Conservation (phyloP, 1,140 invertebrate genomes). For the Lerema accius region DNA sequence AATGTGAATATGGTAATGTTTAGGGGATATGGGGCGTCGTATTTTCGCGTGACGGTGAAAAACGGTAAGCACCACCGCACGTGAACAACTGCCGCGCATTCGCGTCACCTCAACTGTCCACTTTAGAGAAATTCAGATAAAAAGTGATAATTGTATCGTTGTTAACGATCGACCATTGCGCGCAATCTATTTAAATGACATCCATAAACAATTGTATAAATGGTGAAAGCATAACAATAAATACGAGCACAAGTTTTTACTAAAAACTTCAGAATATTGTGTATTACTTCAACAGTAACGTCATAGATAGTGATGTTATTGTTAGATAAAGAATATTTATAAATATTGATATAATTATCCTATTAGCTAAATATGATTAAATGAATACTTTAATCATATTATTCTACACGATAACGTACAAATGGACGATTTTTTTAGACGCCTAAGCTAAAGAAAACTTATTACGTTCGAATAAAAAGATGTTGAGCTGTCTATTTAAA, state of each 20-base stretch:
- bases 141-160: constrained; percentile 56
- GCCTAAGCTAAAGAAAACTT: too few relatives aligned
- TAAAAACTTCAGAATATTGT: too few relatives aligned
- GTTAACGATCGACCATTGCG: constrained; percentile 52
- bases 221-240: constrained; percentile 32
- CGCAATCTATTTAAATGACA: constrained; percentile 51
- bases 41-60: constrained; percentile 55
- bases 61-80: constrained; percentile 38
- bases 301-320: too few relatives aligned
- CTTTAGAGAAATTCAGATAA: constrained; percentile 61
- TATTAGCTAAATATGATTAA: too few relatives aligned
- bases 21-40: constrained; percentile 43
- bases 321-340: too few relatives aligned
- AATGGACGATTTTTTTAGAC: too few relatives aligned
- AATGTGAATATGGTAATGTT: constrained; percentile 41
- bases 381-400: too few relatives aligned
- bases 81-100: constrained; percentile 28
- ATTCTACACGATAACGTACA: too few relatives aligned
- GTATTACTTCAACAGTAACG: too few relatives aligned
- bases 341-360: too few relatives aligned
- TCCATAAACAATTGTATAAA: constrained; percentile 43
- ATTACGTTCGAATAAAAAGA: too few relatives aligned
- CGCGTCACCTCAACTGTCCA: constrained; percentile 2
- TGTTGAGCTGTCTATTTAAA: too few relatives aligned
- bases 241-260: neutral